These are phyloP conservation scores for Leptopilina syphax DNA, from an alignment of 2,888 invertebrate species.

Conservation along the genomic window DNA sequence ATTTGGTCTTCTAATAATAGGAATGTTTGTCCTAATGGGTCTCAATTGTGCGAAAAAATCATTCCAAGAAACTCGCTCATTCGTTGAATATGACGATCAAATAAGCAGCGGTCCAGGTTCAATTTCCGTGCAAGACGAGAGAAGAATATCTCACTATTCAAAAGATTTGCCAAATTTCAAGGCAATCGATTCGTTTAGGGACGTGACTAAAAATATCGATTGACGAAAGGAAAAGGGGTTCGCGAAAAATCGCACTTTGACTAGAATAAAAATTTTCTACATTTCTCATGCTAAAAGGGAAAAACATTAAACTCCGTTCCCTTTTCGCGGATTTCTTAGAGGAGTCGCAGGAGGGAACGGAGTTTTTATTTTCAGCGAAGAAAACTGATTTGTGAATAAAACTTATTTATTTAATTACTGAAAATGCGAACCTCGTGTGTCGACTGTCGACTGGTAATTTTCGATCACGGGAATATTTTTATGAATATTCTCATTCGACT, in stretches of 20 bases:
- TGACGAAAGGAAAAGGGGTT: constrained; percentile 54
- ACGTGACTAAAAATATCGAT: constrained; percentile 52
- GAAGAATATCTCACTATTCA: constrained; percentile 14
- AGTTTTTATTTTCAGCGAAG: not conserved
- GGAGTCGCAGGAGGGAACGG: not conserved
- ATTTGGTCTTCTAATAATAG: constrained; percentile 56
- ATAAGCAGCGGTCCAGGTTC: not conserved
- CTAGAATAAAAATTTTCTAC: constrained; percentile 53
- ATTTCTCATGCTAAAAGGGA: constrained; percentile 11
- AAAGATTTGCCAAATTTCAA: constrained; percentile 44
- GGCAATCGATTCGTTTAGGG: constrained; percentile 45
- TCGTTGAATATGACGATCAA: constrained; percentile 1
- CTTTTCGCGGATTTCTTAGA: not conserved
- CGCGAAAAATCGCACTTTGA: constrained; percentile 49
- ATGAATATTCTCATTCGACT: constrained; percentile 18
- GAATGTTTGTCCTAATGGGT: constrained; percentile 53
- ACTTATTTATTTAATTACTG: not conserved
- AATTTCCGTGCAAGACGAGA: not conserved
- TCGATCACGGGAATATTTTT: constrained; percentile 22
- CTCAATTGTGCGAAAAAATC: constrained; percentile 50
- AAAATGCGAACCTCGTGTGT: constrained; percentile 16
- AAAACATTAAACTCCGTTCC: constrained; percentile 16
- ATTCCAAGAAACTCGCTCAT: not conserved
- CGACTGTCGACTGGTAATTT: not conserved
- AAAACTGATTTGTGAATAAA: not conserved